phyloP scores from a whole-genome alignment of 2,113 vertebrate genomes.

The Nipponia nippon region DNA sequence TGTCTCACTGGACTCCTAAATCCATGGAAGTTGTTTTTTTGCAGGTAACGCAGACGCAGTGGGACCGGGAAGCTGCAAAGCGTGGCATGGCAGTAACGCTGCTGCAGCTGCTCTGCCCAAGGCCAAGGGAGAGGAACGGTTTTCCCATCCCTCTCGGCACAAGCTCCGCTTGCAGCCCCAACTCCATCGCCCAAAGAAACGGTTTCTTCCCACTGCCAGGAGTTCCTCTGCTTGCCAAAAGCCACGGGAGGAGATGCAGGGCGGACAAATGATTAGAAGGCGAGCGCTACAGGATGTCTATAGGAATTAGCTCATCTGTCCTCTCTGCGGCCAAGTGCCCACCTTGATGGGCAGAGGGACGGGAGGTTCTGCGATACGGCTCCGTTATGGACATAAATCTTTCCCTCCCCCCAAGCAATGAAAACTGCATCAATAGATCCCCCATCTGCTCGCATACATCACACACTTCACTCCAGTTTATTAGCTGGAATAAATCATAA shows the following conservation, averaged over 20 bases:
- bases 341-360: background rate
- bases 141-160: background rate
- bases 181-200: fast-evolving
- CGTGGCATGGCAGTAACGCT: background rate
- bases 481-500: constrained; percentile 95
- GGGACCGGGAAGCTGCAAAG: background rate
- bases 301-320: background rate
- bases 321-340: background rate
- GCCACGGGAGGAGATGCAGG: background rate
- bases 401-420: background rate
- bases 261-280: background rate
- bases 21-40: background rate
- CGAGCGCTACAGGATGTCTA: background rate
- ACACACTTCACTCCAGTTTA: constrained; percentile 90
- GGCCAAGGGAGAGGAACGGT: background rate
- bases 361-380: background rate
- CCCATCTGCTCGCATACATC: constrained; percentile 90
- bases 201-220: background rate
- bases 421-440: constrained; percentile 75
- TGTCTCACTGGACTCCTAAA: background rate
- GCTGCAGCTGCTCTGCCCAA: background rate
- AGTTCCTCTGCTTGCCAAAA: background rate
- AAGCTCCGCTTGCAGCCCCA: background rate
- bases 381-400: background rate
- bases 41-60: background rate